Evolutionary conservation across 2,113 vertebrate genomes (phyloP), one percentile per base, ranked within the genome.

Genomic region (Calypte anna): DNA sequence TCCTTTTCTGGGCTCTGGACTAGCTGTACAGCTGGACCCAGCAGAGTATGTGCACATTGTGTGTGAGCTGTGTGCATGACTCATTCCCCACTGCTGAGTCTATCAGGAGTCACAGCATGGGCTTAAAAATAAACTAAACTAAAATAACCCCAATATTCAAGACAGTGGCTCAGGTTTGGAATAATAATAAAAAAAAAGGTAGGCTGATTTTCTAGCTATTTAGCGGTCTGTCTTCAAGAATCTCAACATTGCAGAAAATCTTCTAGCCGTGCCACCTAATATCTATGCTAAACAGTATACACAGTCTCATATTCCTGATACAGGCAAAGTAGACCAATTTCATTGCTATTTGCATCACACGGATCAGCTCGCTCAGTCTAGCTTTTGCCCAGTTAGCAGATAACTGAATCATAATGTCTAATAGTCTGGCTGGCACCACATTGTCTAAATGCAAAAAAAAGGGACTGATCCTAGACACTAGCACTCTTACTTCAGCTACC

Each of bases 401-500:
- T 93, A 97, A 88, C 72, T 97, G 94, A 93, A 97, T 98, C 97
- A 96, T 96, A 17, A 96, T 96, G 94, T 97, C 97, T 70, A 96
- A 82, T 22, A 94, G 95, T 86, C 97, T 94, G 57, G 94, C 96
- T 30, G 97, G 96, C 73, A 95, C 92, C 9, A 95, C 93, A 93
- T 95, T 18, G 97, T 97, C 97, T 98, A 93, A 67, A 58, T 44
- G 59, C n/a, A 94, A 48, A 76, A 76, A 40, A 44, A 77, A 38
- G 33, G 69, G 76, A 30, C 55, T 21, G 61, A 88, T 81, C 48
- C 69, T 3, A 90, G 84, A 72, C 40, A 20, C 11, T 36, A 53
- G 50, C 33, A 40, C 44, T 75, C 50, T 38, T 16, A 1, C 28
- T 86, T 69, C 74, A 66, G 30, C 59, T 30, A 64, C 70, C 31